Percentiles rank a stretch among this genome's conserved stretches.
These are phyloP conservation scores for Bothrops alternatus DNA, from an alignment of 2,797 vertebrate genomes.

Conservation along the genomic window DNA sequence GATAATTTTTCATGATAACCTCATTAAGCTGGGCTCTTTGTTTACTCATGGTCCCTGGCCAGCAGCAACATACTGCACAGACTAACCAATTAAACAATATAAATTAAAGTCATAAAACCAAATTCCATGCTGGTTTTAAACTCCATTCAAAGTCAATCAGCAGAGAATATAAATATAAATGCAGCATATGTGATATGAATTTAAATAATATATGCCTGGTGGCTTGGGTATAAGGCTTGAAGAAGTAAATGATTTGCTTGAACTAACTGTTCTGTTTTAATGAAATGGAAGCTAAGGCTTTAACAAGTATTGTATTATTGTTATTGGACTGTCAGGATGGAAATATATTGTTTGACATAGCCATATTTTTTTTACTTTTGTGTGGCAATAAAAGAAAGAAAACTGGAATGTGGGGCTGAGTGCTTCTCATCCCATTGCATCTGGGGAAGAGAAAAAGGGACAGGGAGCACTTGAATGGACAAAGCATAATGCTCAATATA, in stretches of 20 bases:
- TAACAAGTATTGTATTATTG: background rate
- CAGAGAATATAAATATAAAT: slow-evolving; percentile 28
- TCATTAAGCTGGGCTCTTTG: slow-evolving; percentile 38
- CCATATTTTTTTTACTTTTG: background rate
- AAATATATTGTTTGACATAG: background rate
- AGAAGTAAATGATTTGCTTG: background rate
- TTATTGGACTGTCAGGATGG: background rate
- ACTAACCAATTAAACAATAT: slow-evolving; percentile 36
- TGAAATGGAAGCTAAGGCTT: background rate
- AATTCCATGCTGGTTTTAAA: slow-evolving; percentile 20
- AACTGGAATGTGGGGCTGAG: background rate
- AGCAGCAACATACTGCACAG: slow-evolving; percentile 35
- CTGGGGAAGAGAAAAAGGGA: background rate
- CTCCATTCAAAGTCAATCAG: background rate
- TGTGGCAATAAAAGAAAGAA: background rate
- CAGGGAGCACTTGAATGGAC: background rate
- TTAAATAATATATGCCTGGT: slow-evolving; percentile 6
- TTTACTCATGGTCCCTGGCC: slow-evolving; percentile 53
- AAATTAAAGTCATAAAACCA: slow-evolving; percentile 48
- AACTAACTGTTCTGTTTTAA: background rate
- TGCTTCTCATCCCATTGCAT: background rate
- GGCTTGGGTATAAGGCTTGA: background rate
- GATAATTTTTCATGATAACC: slow-evolving; percentile 47
- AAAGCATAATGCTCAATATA: background rate
- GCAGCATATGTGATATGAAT: slow-evolving; percentile 7